Base-by-base conservation (phyloP, 2,888 invertebrate species). In the Nasonovia ribisnigri region DNA sequence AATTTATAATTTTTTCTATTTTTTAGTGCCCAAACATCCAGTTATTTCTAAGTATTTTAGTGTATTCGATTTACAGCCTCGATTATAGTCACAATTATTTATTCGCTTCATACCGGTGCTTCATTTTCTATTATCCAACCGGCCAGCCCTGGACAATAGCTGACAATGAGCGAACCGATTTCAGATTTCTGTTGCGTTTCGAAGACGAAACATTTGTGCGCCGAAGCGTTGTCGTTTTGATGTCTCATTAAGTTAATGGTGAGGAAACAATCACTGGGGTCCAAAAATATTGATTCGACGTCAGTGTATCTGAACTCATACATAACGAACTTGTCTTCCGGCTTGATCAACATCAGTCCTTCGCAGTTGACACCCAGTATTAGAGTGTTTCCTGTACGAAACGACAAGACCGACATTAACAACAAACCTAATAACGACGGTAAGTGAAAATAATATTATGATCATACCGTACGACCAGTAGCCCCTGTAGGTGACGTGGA, bases 271-370 rank as follows among this genome's bases (percentile, higher is more conserved):
- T 99, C 99, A 95, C 98, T 98, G 0, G 98, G 98, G 95, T 99
- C 99, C 95, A 99, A 96, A 96, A 98, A 97, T 94, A 99, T 97
- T 26, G 98, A 98, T 95, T 99, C 99, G 90, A 99, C 98, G 95
- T 99, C 98, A 94, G 96, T 97, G 96, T 99, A 99, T 94, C 98
- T 97, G 95, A 98, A 99, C 95, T 99, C 99, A 93, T 98, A 98
- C 46, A 99, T 96, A 1, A 99, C 98, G 95, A 98, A 98, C 96
- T 99, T 99, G 96, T 99, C 99, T 94, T 98, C 97, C 0, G 98
- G 97, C 95, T 98, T 98, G 93, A 99, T 98, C 95, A 99, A 96
- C 96, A 98, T 98, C 90, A 99, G 97, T 94, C 99, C 99, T 95
- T 99, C 98, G 95, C 98, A 97, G 95, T 98, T 98, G 92, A 99